Base-by-base conservation (phyloP, 2,113 vertebrate species). In the Leptosomus discolor region DNA sequence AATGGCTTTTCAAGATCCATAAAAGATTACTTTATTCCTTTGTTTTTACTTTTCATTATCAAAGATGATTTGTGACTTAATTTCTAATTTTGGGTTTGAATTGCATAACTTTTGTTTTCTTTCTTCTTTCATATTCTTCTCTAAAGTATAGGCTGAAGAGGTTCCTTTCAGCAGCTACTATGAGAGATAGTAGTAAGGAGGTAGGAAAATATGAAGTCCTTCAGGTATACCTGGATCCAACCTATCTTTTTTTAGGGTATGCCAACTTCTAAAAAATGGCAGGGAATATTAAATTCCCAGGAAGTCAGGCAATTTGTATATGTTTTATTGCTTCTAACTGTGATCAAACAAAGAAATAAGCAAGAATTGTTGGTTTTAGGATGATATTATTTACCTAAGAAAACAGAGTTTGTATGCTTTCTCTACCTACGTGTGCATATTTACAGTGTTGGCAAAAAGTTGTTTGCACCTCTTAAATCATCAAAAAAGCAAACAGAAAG, bases 341-440 rank as follows among this genome's bases (percentile, higher is more conserved):
- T 75, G 51, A 68, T 57, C 15, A 85, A 88, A 94, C 2, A 48
- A 65, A 57, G 22, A 69, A 88, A 53, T 34, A 90, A 51, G 2
- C 7, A 85, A 45, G 12, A 56, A 20, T 56, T 74, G 0, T 43
- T 77, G 0, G 4, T 1, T 12, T 68, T 87, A n/a, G 7, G 22
- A 53, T 11, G 1, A 43, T 27, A 8, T 22, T 64, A 69, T 30
- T 63, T 53, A 87, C 17, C 30, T 60, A 54, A 75, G 15, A 75
- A 88, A 53, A 32, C 10, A 67, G 21, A 64, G 4, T 41, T 71
- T 70, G 2, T 20, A 8, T 83, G 11, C 4, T 76, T 85, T 90
- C 17, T 65, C 4, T 76, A 48, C 36, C 7, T 68, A 29, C 7
- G 20, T 48, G 39, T 60, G n/a, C 20, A 34, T 50, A 85, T 27